These are phyloP conservation scores for Phasia obesa DNA, from an alignment of 2,888 invertebrate species.

Conservation along the genomic window DNA sequence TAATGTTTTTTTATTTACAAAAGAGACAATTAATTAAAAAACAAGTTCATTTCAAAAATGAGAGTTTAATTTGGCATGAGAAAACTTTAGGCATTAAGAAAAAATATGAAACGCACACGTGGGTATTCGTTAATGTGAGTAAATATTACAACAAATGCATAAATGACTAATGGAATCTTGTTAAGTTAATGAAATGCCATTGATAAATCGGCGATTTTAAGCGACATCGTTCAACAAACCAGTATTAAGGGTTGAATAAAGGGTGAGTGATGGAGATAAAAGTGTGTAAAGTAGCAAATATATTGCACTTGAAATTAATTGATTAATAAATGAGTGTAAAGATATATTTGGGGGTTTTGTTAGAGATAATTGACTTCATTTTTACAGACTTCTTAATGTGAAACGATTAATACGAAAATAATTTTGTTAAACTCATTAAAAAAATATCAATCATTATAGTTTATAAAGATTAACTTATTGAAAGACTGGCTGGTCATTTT, in stretches of 20 bases:
- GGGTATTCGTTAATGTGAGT: not conserved
- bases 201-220: slow-evolving; percentile 3
- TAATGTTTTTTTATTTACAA: no score
- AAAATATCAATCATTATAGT: no score
- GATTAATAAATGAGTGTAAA: slow-evolving; percentile 29
- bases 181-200: slow-evolving; percentile 60
- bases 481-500: no score
- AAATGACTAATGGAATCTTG: slow-evolving; percentile 70
- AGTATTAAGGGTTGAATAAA: not conserved
- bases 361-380: not conserved
- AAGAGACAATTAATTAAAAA: no score
- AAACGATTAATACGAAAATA: slow-evolving; percentile 39
- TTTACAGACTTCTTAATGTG: not conserved
- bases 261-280: not conserved
- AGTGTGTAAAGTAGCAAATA: not conserved
- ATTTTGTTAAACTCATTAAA: no score
- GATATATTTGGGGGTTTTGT: slow-evolving; percentile 18
- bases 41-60: not conserved
- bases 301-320: slow-evolving; percentile 16
- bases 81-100: slow-evolving; percentile 5
- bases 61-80: not conserved
- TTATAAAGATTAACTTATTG: no score
- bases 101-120: not conserved
- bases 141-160: not conserved
- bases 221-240: not conserved